Evolutionary conservation across 2,888 invertebrate genomes (phyloP), one percentile per base, ranked within the genome.

Genomic region (Caradrina kadenii): DNA sequence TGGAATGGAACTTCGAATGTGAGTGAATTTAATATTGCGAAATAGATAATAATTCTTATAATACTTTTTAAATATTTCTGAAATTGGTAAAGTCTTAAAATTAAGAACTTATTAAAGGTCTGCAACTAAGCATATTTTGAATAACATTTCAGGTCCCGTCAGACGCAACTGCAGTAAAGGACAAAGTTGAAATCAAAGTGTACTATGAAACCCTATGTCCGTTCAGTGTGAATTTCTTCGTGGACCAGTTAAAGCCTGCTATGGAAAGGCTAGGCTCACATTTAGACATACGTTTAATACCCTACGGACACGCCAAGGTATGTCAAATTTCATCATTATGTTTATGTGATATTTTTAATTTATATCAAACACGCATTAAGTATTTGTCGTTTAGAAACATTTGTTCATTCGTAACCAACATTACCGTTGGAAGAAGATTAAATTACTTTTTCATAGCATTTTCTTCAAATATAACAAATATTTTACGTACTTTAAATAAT

Each of bases 121-220:
- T 52, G 19, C n/a, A 7, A 31, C 22, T 62, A n/a, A 55, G 19
- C 48, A n/a, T 1, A 50, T 58, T 65, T 63, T 11, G 26, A 60
- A 55, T 52, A 64, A 31, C 2, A 63, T 82, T 83, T 45, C 77
- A 84, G 82, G 49, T 54, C 11, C 17, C 58, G 52, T 1, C 69
- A 70, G 56, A 61, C 48, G n/a, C 13, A 55, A 13, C 45, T 48
- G 8, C 52, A 52, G 2, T 55, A 63, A 69, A 80, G 42, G 68
- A 86, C 19, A 89, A 83, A 80, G 83, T 91, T 19, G 69, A 78
- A 49, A 73, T 91, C 17, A 86, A 77, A 54, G 83, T 98, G 2
- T 98, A 97, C 87, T 98, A 98, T 88, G 98, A 98, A 92, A 97
- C 98, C 0, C 90, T 98, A 5, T 98, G 98, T 89, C 97, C 98